phyloP scores from a whole-genome alignment of 2,113 vertebrate species.

The Prionailurus viverrinus region DNA sequence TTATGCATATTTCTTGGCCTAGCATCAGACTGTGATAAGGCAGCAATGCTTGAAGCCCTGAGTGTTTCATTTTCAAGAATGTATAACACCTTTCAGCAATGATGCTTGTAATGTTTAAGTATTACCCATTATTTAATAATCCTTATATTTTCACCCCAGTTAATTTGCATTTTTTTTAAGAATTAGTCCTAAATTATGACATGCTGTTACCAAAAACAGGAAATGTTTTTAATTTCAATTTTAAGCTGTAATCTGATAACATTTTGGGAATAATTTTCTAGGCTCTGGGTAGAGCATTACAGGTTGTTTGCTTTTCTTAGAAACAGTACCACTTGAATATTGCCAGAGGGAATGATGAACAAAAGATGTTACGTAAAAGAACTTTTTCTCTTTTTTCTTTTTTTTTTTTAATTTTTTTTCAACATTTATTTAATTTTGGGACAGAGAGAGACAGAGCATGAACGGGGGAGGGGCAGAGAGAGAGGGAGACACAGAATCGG shows the following conservation, averaged over 20 bases:
- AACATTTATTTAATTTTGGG: too few species aligned
- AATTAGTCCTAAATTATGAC: background rate
- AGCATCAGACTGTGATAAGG: background rate
- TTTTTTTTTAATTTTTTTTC: too few species aligned
- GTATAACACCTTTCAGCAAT: background rate
- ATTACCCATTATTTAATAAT: background rate
- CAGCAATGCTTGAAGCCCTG: background rate
- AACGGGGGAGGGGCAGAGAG: too few species aligned
- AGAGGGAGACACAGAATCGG: too few species aligned
- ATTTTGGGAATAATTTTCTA: conserved; percentile 41
- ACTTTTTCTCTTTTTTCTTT: background rate
- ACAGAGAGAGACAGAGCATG: too few species aligned
- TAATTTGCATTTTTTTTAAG: background rate
- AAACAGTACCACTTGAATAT: background rate
- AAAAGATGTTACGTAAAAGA: background rate
- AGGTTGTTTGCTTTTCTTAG: background rate
- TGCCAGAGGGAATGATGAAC: background rate
- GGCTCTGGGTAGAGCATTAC: background rate
- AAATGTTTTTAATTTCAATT: background rate
- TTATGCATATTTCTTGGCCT: background rate
- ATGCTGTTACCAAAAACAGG: background rate
- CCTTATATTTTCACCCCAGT: background rate
- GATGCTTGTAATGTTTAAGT: background rate
- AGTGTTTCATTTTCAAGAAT: background rate
- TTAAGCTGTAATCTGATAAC: background rate